Evolutionary conservation across 64 coral and sea anemone species (phyloP), one percentile per base, ranked within the genome.

Genomic region (Pocillopora verrucosa): DNA sequence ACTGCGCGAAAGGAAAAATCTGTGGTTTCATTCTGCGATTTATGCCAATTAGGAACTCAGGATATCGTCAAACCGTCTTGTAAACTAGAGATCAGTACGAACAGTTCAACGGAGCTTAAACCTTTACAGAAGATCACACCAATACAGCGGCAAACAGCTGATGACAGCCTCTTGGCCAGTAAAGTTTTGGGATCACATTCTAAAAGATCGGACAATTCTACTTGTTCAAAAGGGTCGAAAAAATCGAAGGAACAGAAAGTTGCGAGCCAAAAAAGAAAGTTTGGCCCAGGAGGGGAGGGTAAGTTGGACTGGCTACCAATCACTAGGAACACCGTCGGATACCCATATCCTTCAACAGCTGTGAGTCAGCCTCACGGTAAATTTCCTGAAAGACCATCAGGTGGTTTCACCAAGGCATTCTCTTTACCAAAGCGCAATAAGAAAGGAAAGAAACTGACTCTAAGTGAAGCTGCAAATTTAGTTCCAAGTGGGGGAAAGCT

Each of bases 261-360:
- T 17, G 34, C 59, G 20, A 79, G 80, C 19, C 82, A 72, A 73
- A 93, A 83, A 65, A 67, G 10, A 91, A 91, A 63, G 41, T 34
- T 69, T 37, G 75, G 79, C 22, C 34, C 59, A 13, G 61, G 38
- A 75, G 20, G 82, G 59, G 57, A 82, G 68, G 89, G 69, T 56
- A 69, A 88, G 72, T 36, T 97, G 61, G 95, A 97, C 72, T 97
- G 95, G 95, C 73, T 94, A 4, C 95, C 95, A 1, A 97, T 97
- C 60, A 97, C 95, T 9, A 76, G 89, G 7, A 94, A 80, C 56
- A 93, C 95, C 9, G 64, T 97, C 59, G 88, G 84, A 4, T 97
- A 97, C 63, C 91, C 92, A 22, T 87, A 80, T n/a, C 74, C 85
- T 3, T 89, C 87, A 30, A 58, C 51, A 5, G 36, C n/a, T 34